A percentile compares a stretch with the other conserved stretches of the same genome.
Conservation (phyloP, 2,113 vertebrate species). For the Chrysemys picta region DNA sequence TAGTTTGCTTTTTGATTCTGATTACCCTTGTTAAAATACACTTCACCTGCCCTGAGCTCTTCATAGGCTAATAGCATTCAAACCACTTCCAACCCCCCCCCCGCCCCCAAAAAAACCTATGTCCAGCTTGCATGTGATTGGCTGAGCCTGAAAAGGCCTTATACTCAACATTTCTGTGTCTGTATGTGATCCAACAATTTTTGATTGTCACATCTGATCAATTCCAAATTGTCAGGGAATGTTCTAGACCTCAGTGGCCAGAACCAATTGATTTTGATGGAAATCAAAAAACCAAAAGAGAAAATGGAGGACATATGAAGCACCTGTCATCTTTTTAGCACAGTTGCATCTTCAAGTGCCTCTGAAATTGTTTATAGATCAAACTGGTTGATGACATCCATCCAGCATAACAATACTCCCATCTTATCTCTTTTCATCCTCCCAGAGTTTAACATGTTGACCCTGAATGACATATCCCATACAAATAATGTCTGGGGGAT, state of each 20-base stretch:
- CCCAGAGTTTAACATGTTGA: background rate
- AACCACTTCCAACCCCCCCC: background rate
- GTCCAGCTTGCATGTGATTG: background rate
- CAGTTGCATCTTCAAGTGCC: too few relatives aligned
- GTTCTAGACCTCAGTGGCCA: background rate
- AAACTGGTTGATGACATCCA: background rate
- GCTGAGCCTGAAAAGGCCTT: background rate
- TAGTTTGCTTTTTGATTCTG: background rate
- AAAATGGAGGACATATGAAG: background rate
- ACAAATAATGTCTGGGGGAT: background rate
- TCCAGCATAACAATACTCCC: background rate
- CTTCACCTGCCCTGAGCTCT: background rate
- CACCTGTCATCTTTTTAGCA: background rate
- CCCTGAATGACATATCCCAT: background rate
- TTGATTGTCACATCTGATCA: too few relatives aligned
- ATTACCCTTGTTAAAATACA: background rate
- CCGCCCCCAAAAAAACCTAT: background rate
- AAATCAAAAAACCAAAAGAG: background rate
- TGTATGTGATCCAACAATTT: background rate
- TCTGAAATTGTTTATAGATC: background rate
- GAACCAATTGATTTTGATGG: background rate
- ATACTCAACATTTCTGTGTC: background rate
- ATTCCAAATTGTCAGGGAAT: background rate
- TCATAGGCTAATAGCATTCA: background rate
- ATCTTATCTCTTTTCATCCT: background rate